Percentiles rank a stretch among this genome's conserved stretches.
Conservation (phyloP, 2,113 vertebrate genomes). For the Nibea albiflora region DNA sequence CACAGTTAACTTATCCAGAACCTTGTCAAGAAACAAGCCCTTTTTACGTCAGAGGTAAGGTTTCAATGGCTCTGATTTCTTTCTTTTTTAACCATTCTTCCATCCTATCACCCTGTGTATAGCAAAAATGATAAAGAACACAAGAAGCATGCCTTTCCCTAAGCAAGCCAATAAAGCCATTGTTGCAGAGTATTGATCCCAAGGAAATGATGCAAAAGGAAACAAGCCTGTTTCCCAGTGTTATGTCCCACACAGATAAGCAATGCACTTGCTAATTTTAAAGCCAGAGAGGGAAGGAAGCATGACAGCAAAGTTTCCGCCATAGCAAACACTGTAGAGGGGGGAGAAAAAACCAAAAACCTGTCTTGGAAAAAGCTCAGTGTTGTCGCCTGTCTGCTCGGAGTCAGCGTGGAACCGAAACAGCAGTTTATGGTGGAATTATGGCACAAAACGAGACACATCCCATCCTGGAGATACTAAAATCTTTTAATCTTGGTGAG, state of each 20-base stretch:
- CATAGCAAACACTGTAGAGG: constrained; percentile 80
- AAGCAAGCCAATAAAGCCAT: constrained; percentile 66
- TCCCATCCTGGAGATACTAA: constrained; percentile 76
- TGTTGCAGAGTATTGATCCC: constrained; percentile 82
- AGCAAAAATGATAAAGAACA: background rate
- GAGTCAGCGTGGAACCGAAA: constrained; percentile 39
- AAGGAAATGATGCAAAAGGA: constrained; percentile 97
- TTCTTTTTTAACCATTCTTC: background rate
- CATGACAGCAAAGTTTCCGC: constrained; percentile 92
- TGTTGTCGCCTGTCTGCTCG: constrained; percentile 32
- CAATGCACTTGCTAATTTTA: constrained; percentile 90
- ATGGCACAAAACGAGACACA: constrained; percentile 88
- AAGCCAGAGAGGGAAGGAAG: constrained; percentile 94
- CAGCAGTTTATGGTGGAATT: constrained; percentile 76
- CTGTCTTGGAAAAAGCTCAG: constrained; percentile 71
- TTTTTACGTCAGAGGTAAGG: constrained; percentile 4
- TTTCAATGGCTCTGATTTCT: background rate
- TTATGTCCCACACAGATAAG: constrained; percentile 94
- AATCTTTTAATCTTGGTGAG: constrained; percentile 81
- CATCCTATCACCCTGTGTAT: background rate
- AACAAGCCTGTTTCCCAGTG: constrained; percentile 87
- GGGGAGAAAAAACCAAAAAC: constrained; percentile 40
- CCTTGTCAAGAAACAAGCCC: constrained; percentile 23
- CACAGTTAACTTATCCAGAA: constrained; percentile 46
- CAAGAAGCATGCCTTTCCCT: background rate